A percentile compares a stretch with the other conserved stretches of the same genome.
Evolutionary conservation across 2,113 vertebrate genomes (phyloP).

Genomic region (Spea multiplicata): DNA sequence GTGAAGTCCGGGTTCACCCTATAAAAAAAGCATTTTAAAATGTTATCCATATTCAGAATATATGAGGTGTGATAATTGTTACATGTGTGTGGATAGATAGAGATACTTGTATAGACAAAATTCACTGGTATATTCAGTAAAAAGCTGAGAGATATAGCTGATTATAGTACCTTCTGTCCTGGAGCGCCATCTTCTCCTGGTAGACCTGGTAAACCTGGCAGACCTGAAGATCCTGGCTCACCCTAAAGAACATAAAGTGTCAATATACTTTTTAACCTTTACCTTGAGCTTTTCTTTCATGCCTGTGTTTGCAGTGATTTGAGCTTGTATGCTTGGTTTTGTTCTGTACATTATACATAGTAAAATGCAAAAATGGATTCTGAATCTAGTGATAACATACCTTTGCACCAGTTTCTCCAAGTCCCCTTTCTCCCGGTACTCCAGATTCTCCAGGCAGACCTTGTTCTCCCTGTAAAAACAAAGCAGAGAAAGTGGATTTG

Average conservation of each 20-base stretch:
- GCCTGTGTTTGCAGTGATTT: no score
- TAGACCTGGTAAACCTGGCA: conserved; percentile 77
- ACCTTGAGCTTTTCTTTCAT: not conserved
- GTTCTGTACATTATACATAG: no score
- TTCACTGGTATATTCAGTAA: no score
- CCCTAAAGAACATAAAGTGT: conserved; percentile 62
- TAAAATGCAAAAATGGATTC: no score
- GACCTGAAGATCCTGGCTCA: conserved; percentile 72
- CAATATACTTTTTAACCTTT: not conserved
- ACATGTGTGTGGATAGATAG: not conserved
- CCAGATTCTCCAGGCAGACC: conserved; percentile 82
- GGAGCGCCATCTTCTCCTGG: conserved; percentile 81
- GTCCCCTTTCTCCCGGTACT: conserved; percentile 71
- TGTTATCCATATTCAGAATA: not conserved
- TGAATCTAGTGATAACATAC: conserved; percentile 50
- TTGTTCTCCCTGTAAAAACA: conserved; percentile 66
- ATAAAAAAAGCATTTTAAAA: not conserved
- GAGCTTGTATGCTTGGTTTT: no score
- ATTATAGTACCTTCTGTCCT: conserved; percentile 73
- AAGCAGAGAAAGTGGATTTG: not conserved
- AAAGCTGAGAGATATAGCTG: no score
- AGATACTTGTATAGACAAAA: not conserved
- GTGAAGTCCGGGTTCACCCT: conserved; percentile 80
- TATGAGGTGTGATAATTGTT: not conserved
- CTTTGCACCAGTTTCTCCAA: conserved; percentile 76